These are phyloP conservation scores for Chamaetylas fuelleborni DNA, from an alignment of 2,113 vertebrate genomes.

Conservation along the genomic window DNA sequence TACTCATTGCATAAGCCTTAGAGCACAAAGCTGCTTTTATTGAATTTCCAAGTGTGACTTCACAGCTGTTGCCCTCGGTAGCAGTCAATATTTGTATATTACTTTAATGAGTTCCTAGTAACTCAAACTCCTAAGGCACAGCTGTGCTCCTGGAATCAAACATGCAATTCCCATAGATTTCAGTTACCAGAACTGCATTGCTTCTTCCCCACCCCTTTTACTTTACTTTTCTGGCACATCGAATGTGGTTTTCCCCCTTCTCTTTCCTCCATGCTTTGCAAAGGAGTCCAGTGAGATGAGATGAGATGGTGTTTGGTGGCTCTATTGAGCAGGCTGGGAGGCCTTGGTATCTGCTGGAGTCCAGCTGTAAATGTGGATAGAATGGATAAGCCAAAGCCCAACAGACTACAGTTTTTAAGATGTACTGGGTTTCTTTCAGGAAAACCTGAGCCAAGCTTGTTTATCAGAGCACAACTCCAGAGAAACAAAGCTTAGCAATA, in stretches of 20 bases:
- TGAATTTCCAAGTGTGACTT: neutral
- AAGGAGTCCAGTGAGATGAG: neutral
- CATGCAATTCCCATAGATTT: neutral
- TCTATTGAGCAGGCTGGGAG: neutral
- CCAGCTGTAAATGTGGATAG: neutral
- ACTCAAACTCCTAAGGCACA: conserved; percentile 8
- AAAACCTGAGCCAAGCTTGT: conserved; percentile 2
- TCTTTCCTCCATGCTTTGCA: neutral
- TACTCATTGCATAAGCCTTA: neutral
- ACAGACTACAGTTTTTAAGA: neutral
- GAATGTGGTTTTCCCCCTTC: neutral
- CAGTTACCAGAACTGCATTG: neutral
- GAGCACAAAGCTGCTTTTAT: neutral
- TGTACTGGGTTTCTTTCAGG: neutral
- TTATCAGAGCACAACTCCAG: neutral
- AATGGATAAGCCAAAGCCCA: neutral
- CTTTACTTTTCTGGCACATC: neutral
- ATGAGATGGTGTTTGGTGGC: neutral
- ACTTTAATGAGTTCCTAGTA: conserved; percentile 12
- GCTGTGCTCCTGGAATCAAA: conserved; percentile 4
- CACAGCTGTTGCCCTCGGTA: conserved; percentile 11
- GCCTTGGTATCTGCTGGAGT: neutral
- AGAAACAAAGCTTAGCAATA: neutral
- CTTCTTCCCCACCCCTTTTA: neutral
- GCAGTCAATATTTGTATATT: conserved; percentile 42